Percentiles rank a stretch among this genome's conserved stretches.
Conservation (phyloP, 2,113 vertebrate genomes). For the Carettochelys insculpta region DNA sequence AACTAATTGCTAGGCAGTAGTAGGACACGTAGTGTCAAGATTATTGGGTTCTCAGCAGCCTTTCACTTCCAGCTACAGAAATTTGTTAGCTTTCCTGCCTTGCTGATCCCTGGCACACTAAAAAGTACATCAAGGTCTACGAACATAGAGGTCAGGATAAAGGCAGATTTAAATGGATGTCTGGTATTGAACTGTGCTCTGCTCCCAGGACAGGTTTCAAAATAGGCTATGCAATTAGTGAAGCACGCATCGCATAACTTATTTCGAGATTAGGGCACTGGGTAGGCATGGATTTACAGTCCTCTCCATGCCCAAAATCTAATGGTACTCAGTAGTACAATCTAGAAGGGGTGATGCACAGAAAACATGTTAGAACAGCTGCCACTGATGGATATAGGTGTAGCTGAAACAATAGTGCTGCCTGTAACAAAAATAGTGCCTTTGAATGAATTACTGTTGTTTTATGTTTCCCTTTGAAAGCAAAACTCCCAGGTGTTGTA, state of each 20-base stretch:
- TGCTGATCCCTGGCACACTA: not conserved
- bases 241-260: too few relatives aligned
- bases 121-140: not conserved
- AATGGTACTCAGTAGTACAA: not conserved
- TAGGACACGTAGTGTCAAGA: not conserved
- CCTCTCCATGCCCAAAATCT: not conserved
- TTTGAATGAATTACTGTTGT: constrained; percentile 1
- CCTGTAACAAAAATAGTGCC: not conserved
- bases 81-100: not conserved
- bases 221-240: too few relatives aligned
- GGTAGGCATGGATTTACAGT: too few relatives aligned
- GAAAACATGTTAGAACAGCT: not conserved
- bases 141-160: too few relatives aligned
- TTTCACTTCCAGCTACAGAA: not conserved
- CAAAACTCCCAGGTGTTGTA: not conserved
- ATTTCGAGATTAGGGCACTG: too few relatives aligned
- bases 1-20: not conserved
- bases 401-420: not conserved
- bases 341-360: not conserved
- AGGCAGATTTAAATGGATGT: too few relatives aligned
- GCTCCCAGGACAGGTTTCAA: too few relatives aligned
- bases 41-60: not conserved
- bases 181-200: too few relatives aligned
- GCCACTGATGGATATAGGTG: not conserved
- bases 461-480: not conserved